Evolutionary conservation across 1,140 invertebrate genomes (phyloP).

Genomic region (Eciton burchellii): DNA sequence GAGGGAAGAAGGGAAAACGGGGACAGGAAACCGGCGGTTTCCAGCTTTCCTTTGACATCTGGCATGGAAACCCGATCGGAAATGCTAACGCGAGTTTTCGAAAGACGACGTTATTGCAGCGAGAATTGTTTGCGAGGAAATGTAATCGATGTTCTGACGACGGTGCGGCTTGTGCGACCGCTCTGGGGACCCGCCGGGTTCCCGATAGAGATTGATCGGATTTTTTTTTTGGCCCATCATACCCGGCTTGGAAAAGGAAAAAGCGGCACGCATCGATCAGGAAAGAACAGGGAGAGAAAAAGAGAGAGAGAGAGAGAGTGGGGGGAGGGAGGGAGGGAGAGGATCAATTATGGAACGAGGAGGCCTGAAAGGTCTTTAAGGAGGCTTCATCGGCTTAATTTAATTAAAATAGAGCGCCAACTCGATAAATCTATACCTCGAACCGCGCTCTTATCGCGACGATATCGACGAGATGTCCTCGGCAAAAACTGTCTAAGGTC

Average conservation of each 20-base stretch:
- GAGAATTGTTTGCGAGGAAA: slow-evolving; percentile 55
- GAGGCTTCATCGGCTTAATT: background rate
- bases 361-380: background rate
- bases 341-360: background rate
- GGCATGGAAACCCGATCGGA: slow-evolving; percentile 58
- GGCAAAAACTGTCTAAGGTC: too few relatives aligned
- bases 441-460: too few relatives aligned
- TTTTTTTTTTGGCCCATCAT: slow-evolving; percentile 5
- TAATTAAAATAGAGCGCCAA: background rate
- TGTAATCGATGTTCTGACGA: slow-evolving; percentile 57
- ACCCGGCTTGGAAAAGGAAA: slow-evolving; percentile 12
- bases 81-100: slow-evolving; percentile 62
- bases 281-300: background rate
- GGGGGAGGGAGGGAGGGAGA: too few relatives aligned
- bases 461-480: too few relatives aligned
- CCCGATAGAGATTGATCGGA: slow-evolving; percentile 27
- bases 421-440: too few relatives aligned
- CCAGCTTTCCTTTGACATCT: slow-evolving; percentile 52
- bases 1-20: slow-evolving; percentile 9
- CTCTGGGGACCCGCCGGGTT: slow-evolving; percentile 21
- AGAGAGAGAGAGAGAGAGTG: too few relatives aligned
- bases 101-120: slow-evolving; percentile 60
- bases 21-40: background rate
- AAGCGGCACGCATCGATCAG: background rate
- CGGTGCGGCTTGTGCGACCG: slow-evolving; percentile 47